phyloP scores from a whole-genome alignment of 2,888 invertebrate genomes.

The Dichetophora obliterata region DNA sequence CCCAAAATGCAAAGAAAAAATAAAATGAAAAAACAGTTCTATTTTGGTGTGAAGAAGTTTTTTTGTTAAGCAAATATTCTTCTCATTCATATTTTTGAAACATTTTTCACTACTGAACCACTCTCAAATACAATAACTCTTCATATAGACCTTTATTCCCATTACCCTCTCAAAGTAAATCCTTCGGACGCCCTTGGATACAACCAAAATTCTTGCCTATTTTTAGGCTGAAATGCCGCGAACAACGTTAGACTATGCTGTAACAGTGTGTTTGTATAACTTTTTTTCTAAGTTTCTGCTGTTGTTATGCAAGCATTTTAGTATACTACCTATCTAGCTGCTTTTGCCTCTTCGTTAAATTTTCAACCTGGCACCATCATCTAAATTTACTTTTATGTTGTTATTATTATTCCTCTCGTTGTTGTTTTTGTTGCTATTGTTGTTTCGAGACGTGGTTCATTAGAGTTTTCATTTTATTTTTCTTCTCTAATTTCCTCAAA shows the following conservation, averaged over 20 bases:
- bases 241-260: not conserved
- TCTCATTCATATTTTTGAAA: too few species aligned
- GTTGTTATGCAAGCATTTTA: not conserved
- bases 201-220: not conserved
- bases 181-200: too few species aligned
- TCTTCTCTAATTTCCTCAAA: not conserved
- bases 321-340: too few species aligned
- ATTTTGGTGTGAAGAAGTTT: too few species aligned
- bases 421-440: slow-evolving; percentile 11
- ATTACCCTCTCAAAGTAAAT: too few species aligned
- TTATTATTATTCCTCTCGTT: slow-evolving; percentile 1
- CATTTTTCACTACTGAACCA: too few species aligned
- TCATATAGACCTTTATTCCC: too few species aligned
- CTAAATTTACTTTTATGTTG: slow-evolving; percentile 11
- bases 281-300: not conserved
- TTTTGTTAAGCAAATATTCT: too few species aligned
- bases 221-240: not conserved
- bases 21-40: too few species aligned
- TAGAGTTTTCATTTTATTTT: slow-evolving; percentile 24
- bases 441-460: slow-evolving; percentile 26
- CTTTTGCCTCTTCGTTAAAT: too few species aligned
- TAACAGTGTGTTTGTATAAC: not conserved
- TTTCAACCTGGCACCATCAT: not conserved
- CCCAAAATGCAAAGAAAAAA: too few species aligned
- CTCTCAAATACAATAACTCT: too few species aligned